Base-by-base conservation (phyloP, 2,888 invertebrate species). In the Fragum fragum region DNA sequence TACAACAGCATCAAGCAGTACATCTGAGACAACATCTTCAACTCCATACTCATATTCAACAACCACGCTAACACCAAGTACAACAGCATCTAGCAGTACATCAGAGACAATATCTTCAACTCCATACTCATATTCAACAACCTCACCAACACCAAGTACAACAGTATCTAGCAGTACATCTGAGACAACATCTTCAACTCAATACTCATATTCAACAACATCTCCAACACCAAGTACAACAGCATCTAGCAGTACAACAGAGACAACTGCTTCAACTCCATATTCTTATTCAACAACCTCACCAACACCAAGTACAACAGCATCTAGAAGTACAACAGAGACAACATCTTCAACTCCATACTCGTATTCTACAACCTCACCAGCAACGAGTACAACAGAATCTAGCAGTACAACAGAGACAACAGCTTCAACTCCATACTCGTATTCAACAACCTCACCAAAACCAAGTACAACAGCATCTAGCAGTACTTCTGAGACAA, bases 131-230 rank as follows among this genome's bases (percentile, higher is more conserved):
- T 57, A 9, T 6, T 6, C 57, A 6, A 26, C 66, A 52, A 36
- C 78, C 0, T 28, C 68, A 1, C 5, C 18, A 18, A n/a, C n/a
- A n/a, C n/a, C 5, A 47, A 3, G 14, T 18, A 32, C 39, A 52
- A 63, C 71, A 26, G 1, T 61, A 39, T 36, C 59, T 16, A 28
- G 9, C 28, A 36, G 3, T 21, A 7, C 18, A 36, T 36, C 42
- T 6, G 26, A 63, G 16, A 42, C 73, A 26, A n/a, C 66, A 21
- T 29, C 66, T 6, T 14, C 66, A 32, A 61, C 73, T 1, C 59
- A 26, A 11, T 26, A 26, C 21, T 26, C 16, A 7, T 53, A 7
- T n/a, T 21, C 7, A 1, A 23, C 23, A 23, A 53, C n/a, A 1
- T 36, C 32, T 6, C 3, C 32, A 36, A 36, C 32, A 36, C 32